These are phyloP conservation scores for Fistularia tabacaria DNA, from an alignment of 2,797 vertebrate genomes.

Conservation along the genomic window DNA sequence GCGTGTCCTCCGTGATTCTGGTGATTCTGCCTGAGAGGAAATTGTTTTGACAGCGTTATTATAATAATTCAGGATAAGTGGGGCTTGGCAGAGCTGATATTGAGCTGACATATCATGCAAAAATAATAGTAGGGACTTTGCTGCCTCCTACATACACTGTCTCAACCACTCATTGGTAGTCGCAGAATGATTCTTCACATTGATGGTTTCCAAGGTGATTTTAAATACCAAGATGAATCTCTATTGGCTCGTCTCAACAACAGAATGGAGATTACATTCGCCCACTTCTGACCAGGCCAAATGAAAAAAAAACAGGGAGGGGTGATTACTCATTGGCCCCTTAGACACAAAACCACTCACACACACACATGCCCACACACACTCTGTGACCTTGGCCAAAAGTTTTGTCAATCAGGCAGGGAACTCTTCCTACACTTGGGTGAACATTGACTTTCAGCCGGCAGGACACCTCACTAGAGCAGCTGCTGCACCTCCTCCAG, in stretches of 20 bases:
- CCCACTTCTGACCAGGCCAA: constrained; percentile 9
- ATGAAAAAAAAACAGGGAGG: constrained; percentile 25
- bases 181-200: constrained; percentile 24
- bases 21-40: too few species aligned
- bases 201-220: constrained; percentile 37
- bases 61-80: background rate
- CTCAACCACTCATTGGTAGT: constrained; percentile 23
- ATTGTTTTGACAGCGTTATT: background rate
- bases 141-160: constrained; percentile 14
- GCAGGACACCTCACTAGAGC: constrained; percentile 39
- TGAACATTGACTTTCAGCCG: constrained; percentile 47
- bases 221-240: constrained; percentile 23
- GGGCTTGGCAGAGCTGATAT: constrained; percentile 13
- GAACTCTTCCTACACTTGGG: constrained; percentile 35
- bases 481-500: constrained; percentile 42
- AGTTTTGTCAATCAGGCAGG: constrained; percentile 49
- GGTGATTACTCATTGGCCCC: constrained; percentile 40
- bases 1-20: too few species aligned
- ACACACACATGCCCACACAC: constrained; percentile 6
- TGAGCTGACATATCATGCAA: constrained; percentile 11
- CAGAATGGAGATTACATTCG: constrained; percentile 30
- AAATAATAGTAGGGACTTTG: constrained; percentile 11
- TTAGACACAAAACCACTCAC: constrained; percentile 7
- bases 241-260: constrained; percentile 30
- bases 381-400: constrained; percentile 48